Evolutionary conservation across 2,797 vertebrate species (phyloP).

Genomic region (Pyrocephalus nanus): DNA sequence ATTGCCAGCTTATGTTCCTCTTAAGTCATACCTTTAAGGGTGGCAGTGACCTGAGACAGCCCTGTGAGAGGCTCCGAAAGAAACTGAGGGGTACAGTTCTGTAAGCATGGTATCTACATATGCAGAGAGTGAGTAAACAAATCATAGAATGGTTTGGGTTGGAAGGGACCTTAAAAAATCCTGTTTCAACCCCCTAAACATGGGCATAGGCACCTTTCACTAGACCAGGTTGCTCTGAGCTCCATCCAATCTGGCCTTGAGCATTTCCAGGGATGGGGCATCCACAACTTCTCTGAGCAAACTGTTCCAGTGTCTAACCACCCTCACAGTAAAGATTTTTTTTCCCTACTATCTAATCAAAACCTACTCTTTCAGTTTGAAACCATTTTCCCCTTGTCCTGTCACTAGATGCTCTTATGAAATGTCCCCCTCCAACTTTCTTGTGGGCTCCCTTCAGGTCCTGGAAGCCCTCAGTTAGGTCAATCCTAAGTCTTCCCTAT

Average conservation of each 20-base stretch:
- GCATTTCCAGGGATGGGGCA: background rate
- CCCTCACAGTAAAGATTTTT: background rate
- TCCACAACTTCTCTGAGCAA: background rate
- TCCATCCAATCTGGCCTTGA: background rate
- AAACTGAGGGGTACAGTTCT: background rate
- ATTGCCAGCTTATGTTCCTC: background rate
- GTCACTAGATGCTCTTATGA: too few relatives aligned
- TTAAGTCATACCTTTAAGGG: background rate
- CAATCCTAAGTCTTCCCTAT: background rate
- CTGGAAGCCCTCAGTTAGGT: background rate
- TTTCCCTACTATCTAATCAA: background rate
- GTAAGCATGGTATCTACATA: fast-evolving
- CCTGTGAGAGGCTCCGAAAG: background rate
- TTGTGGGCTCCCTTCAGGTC: background rate
- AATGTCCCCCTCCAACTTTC: background rate
- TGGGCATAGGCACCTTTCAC: background rate
- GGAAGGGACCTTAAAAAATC: background rate
- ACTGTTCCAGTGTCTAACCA: background rate
- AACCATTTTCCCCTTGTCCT: background rate
- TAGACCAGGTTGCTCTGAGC: background rate
- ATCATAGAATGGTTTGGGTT: background rate
- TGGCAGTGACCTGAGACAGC: background rate
- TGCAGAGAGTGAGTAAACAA: background rate
- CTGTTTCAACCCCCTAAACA: fast-evolving
- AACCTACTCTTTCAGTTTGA: background rate